phyloP scores from a whole-genome alignment of 2,888 invertebrate species.

The Steinernema scapterisci region DNA sequence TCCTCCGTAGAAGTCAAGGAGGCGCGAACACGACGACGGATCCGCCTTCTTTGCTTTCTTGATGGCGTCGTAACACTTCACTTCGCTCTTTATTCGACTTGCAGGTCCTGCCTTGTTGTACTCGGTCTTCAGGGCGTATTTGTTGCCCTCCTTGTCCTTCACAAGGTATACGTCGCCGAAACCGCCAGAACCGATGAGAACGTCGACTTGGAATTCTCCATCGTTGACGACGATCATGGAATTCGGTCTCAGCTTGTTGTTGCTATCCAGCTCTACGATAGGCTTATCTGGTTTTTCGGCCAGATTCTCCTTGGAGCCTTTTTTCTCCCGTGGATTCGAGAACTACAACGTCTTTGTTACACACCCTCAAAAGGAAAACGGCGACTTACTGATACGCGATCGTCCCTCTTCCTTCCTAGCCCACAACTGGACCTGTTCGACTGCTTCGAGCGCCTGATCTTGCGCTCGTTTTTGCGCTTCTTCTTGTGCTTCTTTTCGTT shows the following conservation, averaged over 20 bases:
- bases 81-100: slow-evolving; percentile 6
- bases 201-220: neutral
- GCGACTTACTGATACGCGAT: too few species aligned
- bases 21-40: neutral
- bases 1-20: neutral
- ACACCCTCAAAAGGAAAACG: too few species aligned
- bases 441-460: too few species aligned
- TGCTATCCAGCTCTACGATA: too few species aligned
- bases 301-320: neutral
- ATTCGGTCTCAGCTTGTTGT: too few species aligned
- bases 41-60: neutral
- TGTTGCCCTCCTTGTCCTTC: neutral
- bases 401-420: too few species aligned
- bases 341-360: too few species aligned
- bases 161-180: slow-evolving; percentile 33
- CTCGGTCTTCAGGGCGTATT: slow-evolving; percentile 24
- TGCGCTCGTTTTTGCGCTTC: too few species aligned
- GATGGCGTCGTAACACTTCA: neutral
- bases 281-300: neutral
- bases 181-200: slow-evolving; percentile 27
- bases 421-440: too few species aligned
- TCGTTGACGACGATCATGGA: too few species aligned
- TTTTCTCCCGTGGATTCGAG: too few species aligned
- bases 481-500: too few species aligned
- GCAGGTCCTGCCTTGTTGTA: neutral